Base-by-base conservation (phyloP, 2,797 vertebrate genomes). In the Iguana delicatissima region DNA sequence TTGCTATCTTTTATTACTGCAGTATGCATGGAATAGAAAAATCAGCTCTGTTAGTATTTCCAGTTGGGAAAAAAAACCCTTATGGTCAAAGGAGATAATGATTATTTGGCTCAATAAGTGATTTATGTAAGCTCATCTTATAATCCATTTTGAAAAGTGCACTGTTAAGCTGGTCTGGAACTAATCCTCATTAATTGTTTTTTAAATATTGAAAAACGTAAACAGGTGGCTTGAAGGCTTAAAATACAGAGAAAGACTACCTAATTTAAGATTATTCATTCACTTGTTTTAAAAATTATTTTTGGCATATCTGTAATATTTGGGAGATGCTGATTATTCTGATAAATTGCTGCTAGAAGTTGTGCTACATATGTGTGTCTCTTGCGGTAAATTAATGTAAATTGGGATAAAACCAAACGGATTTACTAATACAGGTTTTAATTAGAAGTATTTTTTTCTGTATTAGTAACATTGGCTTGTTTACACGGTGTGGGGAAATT, bases 201-300 rank as follows among this genome's bases (percentile, higher is more conserved):
- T 46, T 46, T 46, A 46, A 46, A 69, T 29, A 9, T 18, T 42
- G 16, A 86, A 72, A 91, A 79, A 2, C 88, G 35, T 80, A 87
- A 55, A 85, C 46, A 88, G 81, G 52, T 93, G 80, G 29, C 73
- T 93, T 77, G 67, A 18, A 55, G 67, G 32, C 89, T 92, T 90
- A 50, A 91, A 92, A 90, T 42, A 93, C 6, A 74, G 94, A 90
- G 73, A 83, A 69, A 38, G 0, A 52, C 1, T 87, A 87, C 86
- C 42, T 80, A 84, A 87, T 12, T 22, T 12, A 26, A 0, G 88
- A 72, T 2, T 3, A 0, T 35, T 85, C 46, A 80, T 32, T 93
- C 9, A 87, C 9, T 80, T 91, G 80, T 74, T 87, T 74, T 42
- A 89, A 67, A 46, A 46, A 87, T 85, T 64, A 32, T 85, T 57